These are phyloP conservation scores for Esox lucius DNA, from an alignment of 2,797 vertebrate species.

Conservation along the genomic window DNA sequence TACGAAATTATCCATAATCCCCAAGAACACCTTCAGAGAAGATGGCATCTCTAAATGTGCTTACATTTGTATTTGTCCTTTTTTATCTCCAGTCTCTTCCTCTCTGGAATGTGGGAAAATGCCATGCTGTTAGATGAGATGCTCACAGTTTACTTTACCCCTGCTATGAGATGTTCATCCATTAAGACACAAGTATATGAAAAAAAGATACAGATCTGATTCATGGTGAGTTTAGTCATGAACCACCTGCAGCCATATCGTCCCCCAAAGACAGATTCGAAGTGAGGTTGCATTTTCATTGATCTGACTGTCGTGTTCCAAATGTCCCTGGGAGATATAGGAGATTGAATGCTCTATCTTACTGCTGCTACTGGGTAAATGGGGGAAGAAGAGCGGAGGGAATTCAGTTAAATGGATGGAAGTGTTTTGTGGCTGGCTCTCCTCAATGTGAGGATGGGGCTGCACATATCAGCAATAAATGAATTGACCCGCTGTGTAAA, in stretches of 20 bases:
- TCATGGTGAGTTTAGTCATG: conserved; percentile 34
- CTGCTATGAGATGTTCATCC: background rate
- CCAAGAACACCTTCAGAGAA: too few species aligned
- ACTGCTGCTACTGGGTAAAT: conserved; percentile 50
- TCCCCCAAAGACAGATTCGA: conserved; percentile 31
- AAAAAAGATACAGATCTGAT: conserved; percentile 44
- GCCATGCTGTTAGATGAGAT: background rate
- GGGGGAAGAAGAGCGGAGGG: background rate
- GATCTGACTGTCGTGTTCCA: conserved; percentile 57
- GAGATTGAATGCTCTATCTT: conserved; percentile 54
- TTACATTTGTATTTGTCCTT: background rate
- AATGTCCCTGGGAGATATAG: conserved; percentile 41
- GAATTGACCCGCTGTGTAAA: background rate
- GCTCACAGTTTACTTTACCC: background rate
- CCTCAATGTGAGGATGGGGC: background rate
- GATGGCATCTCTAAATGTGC: background rate
- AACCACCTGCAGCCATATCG: conserved; percentile 40
- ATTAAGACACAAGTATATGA: conserved; percentile 16
- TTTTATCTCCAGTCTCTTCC: background rate
- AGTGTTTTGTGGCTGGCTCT: conserved; percentile 22
- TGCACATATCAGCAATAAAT: background rate
- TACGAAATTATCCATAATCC: too few species aligned
- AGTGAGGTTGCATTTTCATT: conserved; percentile 53
- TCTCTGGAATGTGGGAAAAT: background rate
- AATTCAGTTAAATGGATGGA: conserved; percentile 49